Evolutionary conservation across 37 sponge, comb jelly and placozoan species (phyloP), one percentile per base, ranked within the genome.

Genomic region (Cladorhizidae sp.): DNA sequence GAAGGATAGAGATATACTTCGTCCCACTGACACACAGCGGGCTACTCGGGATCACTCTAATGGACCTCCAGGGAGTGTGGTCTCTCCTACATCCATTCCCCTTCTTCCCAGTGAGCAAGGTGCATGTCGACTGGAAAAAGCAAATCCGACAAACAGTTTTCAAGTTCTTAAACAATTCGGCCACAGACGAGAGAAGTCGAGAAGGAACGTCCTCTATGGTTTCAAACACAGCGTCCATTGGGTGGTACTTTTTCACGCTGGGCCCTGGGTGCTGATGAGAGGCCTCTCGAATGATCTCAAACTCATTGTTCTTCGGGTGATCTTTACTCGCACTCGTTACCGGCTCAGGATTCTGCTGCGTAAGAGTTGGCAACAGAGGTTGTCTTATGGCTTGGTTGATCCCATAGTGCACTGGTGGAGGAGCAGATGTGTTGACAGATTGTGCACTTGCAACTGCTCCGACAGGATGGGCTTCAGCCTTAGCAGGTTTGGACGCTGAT

Each of bases 61-160:
- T 32, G 11, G 58, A 67, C 37, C 58, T 76, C 88, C 88, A 88
- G 0, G 52, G 39, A 11, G 35, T 61, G 57, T 88, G 88, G 2
- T 78, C 79, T 26, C 40, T 32, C 2, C 45, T 57, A 39, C 88
- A 88, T 9, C 25, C 41, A 5, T 67, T 49, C 22, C 36, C 18
- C 18, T 28, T 56, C 38, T 49, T 70, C 1, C 35, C 25, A 14
- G 57, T 25, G 29, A 75, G 33, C 33, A 58, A 18, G 0, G 7
- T 14, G 21, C 79, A 71, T 36, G 45, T 57, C 0, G 71, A 72
- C 26, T 64, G 72, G 77, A 80, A 82, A 73, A 82, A 90, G 51
- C 91, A 90, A 17, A 57, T 26, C 1, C 86, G 86, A 76, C 91
- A 90, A 37, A 73, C 79, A 29, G 70, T 29, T 33, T 42, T 40